Evolutionary conservation across 2,113 vertebrate species (phyloP).

Genomic region (Budorcas taxicolor): DNA sequence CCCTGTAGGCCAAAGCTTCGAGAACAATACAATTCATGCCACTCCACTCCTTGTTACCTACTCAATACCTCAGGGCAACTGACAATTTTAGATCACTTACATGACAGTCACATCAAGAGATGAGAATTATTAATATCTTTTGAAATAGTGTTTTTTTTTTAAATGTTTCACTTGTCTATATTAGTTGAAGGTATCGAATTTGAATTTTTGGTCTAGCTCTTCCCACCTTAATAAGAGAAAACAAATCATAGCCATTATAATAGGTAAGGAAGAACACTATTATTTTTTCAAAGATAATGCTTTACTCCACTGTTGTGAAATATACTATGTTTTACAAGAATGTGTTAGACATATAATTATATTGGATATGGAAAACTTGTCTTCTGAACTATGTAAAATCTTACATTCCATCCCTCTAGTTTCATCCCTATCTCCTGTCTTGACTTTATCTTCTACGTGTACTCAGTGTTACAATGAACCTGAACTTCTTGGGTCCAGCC

Average conservation of each 20-base stretch:
- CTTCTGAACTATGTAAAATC: background rate
- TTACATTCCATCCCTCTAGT: background rate
- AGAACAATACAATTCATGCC: background rate
- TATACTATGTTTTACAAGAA: background rate
- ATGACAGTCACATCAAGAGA: background rate
- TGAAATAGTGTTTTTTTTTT: background rate
- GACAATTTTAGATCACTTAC: background rate
- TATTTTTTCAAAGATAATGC: background rate
- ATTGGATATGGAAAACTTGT: background rate
- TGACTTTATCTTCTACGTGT: background rate
- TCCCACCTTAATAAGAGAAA: background rate
- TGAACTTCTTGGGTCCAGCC: background rate
- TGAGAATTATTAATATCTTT: slow-evolving; percentile 25
- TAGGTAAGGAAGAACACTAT: background rate
- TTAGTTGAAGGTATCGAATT: background rate
- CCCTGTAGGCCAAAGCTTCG: background rate
- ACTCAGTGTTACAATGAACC: background rate
- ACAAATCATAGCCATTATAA: background rate
- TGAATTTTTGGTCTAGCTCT: background rate
- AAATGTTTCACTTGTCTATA: background rate
- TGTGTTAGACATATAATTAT: background rate
- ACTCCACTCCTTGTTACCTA: background rate
- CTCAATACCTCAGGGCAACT: background rate
- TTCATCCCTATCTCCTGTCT: background rate
- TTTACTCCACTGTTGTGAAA: background rate